These are phyloP conservation scores for Anoplophora glabripennis DNA, from an alignment of 1,140 invertebrate genomes.

Conservation along the genomic window DNA sequence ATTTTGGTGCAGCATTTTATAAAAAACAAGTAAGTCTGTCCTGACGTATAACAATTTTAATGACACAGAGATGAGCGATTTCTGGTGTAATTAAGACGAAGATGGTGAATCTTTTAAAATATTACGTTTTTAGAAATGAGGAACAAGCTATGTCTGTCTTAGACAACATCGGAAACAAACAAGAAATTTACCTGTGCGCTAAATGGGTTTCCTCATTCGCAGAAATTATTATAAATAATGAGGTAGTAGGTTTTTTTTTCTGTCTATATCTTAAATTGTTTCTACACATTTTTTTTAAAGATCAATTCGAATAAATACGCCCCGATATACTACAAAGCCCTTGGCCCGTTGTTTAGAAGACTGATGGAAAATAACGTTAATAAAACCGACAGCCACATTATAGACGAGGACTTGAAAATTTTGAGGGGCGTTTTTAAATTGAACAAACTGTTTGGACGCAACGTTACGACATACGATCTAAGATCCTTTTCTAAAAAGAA, in stretches of 20 bases:
- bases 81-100: too few species aligned
- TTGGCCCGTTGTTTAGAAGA: conserved; percentile 13
- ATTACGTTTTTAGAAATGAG: conserved; percentile 12
- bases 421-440: conserved; percentile 15
- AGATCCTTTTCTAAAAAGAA: neutral
- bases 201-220: neutral
- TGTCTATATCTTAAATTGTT: neutral
- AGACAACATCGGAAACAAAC: conserved; percentile 9
- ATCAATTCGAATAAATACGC: too few species aligned
- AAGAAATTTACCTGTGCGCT: conserved; percentile 11
- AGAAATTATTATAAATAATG: conserved; percentile 10
- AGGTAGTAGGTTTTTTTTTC: conserved; percentile 8
- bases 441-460: conserved; percentile 4
- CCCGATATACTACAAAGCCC: conserved; percentile 11
- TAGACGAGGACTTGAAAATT: conserved; percentile 3
- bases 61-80: too few species aligned
- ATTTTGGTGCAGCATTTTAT: conserved; percentile 31
- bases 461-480: neutral
- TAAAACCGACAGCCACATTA: neutral
- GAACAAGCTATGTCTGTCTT: conserved; percentile 17
- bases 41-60: too few species aligned
- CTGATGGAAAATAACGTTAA: neutral
- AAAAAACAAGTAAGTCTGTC: conserved; percentile 5
- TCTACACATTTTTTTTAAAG: too few species aligned
- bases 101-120: too few species aligned